Conservation (phyloP, 2,113 vertebrate genomes). For the Suricata suricatta region DNA sequence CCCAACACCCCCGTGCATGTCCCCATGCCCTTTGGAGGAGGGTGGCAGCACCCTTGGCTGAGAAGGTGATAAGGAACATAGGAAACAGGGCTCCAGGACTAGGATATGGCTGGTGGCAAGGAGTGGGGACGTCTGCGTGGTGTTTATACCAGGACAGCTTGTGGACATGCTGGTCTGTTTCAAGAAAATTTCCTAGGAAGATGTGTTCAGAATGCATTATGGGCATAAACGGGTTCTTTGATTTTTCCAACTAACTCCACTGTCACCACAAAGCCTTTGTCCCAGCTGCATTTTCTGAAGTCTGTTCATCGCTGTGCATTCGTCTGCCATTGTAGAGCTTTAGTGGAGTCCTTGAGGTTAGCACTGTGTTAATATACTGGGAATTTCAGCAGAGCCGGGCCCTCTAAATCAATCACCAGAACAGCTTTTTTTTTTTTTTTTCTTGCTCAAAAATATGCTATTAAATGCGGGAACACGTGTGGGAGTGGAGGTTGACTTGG, state of each 20-base stretch:
- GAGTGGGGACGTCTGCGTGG: not conserved
- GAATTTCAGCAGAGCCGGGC: constrained; percentile 37
- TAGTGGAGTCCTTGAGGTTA: constrained; percentile 44
- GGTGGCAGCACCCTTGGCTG: not conserved
- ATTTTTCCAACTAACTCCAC: constrained; percentile 56
- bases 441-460: constrained; percentile 57
- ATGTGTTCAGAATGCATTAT: constrained; percentile 41
- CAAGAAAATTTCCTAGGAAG: constrained; percentile 23
- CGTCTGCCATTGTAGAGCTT: not conserved
- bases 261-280: constrained; percentile 49
- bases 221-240: constrained; percentile 23
- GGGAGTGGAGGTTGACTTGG: constrained; percentile 54
- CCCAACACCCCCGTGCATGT: not conserved
- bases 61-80: not conserved
- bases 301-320: not conserved
- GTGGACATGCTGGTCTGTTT: constrained; percentile 33
- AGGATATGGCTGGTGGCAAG: not conserved
- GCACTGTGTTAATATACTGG: constrained; percentile 48
- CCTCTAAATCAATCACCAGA: constrained; percentile 65
- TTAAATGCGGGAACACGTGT: constrained; percentile 60
- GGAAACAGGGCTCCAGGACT: not conserved
- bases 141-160: not conserved
- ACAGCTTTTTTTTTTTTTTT: constrained; percentile 51
- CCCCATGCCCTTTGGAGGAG: not conserved
- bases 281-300: constrained; percentile 33